Conservation (phyloP, 2,797 vertebrate genomes). For the Tapirus indicus region DNA sequence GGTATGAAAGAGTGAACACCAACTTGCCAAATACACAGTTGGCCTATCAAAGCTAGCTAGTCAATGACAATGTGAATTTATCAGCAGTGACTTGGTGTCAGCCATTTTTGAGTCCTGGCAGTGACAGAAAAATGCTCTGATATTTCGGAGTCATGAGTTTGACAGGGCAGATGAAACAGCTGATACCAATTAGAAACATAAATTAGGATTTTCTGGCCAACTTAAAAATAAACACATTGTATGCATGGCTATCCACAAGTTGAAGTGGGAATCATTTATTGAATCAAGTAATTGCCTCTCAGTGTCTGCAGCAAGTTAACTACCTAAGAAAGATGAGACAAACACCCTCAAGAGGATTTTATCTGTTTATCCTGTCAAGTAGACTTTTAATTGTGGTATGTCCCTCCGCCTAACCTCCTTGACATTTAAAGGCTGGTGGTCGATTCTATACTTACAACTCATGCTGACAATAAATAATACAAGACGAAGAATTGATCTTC, state of each 20-base stretch:
- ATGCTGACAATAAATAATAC: slow-evolving; percentile 4
- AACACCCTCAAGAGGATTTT: background rate
- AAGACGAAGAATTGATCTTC: background rate
- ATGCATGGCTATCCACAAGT: slow-evolving; percentile 5
- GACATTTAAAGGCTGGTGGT: slow-evolving; percentile 40
- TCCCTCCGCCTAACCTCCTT: background rate
- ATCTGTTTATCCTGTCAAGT: slow-evolving; percentile 44
- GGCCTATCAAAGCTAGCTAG: background rate
- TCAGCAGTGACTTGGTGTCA: background rate
- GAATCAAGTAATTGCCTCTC: slow-evolving; percentile 52
- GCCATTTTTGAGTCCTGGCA: background rate
- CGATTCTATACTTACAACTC: background rate
- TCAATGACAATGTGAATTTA: background rate
- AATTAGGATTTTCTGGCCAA: slow-evolving; percentile 21
- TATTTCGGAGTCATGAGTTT: background rate
- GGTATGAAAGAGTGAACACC: background rate
- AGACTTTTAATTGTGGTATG: slow-evolving; percentile 1
- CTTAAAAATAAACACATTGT: slow-evolving; percentile 51
- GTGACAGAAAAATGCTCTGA: background rate
- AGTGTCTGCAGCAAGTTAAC: slow-evolving; percentile 43
- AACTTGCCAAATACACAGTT: background rate
- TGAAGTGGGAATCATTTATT: slow-evolving; percentile 52
- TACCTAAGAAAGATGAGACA: slow-evolving; percentile 16
- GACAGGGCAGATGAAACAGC: slow-evolving; percentile 3
- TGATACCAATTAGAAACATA: slow-evolving; percentile 28